phyloP scores from a whole-genome alignment of 2,888 invertebrate species.

The Crossocerus cetratus region DNA sequence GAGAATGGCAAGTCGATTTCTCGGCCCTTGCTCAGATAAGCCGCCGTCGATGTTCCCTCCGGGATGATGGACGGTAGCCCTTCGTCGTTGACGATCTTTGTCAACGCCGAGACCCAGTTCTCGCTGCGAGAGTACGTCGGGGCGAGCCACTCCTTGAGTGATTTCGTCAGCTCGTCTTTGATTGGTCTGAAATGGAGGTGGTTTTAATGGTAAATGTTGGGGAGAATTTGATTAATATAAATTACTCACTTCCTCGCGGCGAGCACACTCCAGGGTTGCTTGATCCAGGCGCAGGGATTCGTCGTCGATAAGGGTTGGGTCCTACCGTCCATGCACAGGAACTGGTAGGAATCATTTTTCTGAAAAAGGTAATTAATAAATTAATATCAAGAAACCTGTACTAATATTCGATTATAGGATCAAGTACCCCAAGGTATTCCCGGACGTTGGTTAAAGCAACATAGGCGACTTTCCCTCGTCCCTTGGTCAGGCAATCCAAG shows the following conservation, averaged over 20 bases:
- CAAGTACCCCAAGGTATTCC: constrained; percentile 78
- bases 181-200: not conserved
- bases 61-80: constrained; percentile 7
- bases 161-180: constrained; percentile 27
- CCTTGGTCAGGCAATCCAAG: constrained; percentile 80
- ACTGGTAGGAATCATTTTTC: constrained; percentile 56
- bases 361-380: constrained; percentile 12
- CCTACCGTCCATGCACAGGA: constrained; percentile 74
- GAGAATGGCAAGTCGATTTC: constrained; percentile 35
- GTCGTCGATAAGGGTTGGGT: constrained; percentile 56
- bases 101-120: constrained; percentile 45
- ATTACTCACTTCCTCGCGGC: constrained; percentile 78
- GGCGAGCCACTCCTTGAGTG: constrained; percentile 75
- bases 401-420: not conserved
- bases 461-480: constrained; percentile 81
- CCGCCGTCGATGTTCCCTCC: constrained; percentile 20
- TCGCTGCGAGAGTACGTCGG: not conserved
- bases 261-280: constrained; percentile 81
- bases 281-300: constrained; percentile 80
- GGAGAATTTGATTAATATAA: not conserved
- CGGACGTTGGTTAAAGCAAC: constrained; percentile 79
- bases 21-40: constrained; percentile 56
- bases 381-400: constrained; percentile 1
- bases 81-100: constrained; percentile 41
- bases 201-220: not conserved